Evolutionary conservation across 2,888 invertebrate species (phyloP), one percentile per base, ranked within the genome.

Genomic region (Andricus quercusramuli): DNA sequence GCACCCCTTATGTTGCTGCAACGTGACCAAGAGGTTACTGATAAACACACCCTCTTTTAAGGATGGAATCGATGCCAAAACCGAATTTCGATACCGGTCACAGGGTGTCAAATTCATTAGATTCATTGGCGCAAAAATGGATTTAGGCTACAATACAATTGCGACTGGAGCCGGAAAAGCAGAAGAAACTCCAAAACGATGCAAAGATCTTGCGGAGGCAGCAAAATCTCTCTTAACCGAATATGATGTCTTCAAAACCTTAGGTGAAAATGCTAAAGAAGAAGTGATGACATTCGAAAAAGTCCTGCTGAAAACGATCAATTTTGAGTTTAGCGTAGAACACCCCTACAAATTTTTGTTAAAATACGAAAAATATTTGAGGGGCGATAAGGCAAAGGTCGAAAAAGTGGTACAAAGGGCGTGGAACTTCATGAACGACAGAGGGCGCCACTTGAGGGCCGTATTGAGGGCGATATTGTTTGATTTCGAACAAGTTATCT

Each of bases 111-210:
- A 62, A 25, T 98, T 99, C 91, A 99, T 99, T 88, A 97, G 98
- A 90, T 97, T 98, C 91, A 96, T 97, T 83, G 99, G 99, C 65
- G 96, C 96, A 62, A 96, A 96, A 93, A 97, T 98, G 97, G 97
- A 97, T 89, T 94, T 98, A 87, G 97, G 97, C 85, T 98, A 98
- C 93, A 98, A 98, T 90, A 99, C 99, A 64, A 97, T 98, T 94
- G 99, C 99, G n/a, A n/a, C n/a, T n/a, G n/a, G n/a, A 87, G 99
- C 99, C 85, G 99, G 99, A 0, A 99, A 99, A 95, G 99, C 99
- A 17, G 99, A 99, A 93, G 99, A 99, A 94, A 99, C 99, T 20
- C 99, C 99, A 79, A 99, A 99, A 93, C 99, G 99, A 94, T 99
- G 99, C 93, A 97, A 97, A 93, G 99, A 99, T 93, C 98, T 99